Evolutionary conservation across 92 coral and sea anemone species (phyloP).

Genomic region (Hydrozoanthus gracilis): DNA sequence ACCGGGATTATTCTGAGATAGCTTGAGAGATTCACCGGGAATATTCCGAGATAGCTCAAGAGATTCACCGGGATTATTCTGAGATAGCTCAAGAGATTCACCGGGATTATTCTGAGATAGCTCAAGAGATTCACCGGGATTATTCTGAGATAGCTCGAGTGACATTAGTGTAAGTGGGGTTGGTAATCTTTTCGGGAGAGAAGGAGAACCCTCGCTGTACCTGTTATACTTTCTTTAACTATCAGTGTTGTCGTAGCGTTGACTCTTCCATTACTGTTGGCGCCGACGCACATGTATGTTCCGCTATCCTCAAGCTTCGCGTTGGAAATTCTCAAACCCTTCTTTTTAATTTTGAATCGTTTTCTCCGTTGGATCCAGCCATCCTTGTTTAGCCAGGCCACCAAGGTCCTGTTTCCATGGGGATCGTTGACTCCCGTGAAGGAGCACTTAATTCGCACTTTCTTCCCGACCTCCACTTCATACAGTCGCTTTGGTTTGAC

Average conservation of each 20-base stretch:
- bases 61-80: too few relatives aligned
- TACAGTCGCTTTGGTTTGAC: conserved; percentile 59
- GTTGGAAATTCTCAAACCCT: conserved; percentile 68
- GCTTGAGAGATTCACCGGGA: too few relatives aligned
- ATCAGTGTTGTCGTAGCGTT: conserved; percentile 55
- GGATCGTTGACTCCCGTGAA: conserved; percentile 80
- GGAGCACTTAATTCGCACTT: conserved; percentile 75
- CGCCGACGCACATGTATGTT: conserved; percentile 68
- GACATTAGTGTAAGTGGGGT: too few relatives aligned
- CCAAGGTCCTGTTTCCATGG: conserved; percentile 65
- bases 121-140: too few relatives aligned
- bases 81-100: too few relatives aligned
- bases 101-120: too few relatives aligned
- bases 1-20: too few relatives aligned
- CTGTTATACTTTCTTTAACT: conserved; percentile 39
- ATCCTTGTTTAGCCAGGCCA: conserved; percentile 71
- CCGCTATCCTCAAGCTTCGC: conserved; percentile 74
- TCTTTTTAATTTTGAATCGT: conserved; percentile 27
- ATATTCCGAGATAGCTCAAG: too few relatives aligned
- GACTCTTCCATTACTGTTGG: conserved; percentile 62
- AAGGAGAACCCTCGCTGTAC: conserved; percentile 22
- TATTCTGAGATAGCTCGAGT: too few relatives aligned
- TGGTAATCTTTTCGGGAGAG: too few relatives aligned
- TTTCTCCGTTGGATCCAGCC: conserved; percentile 1
- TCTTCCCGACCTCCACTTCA: conserved; percentile 66